These are phyloP conservation scores for Creontiades dilutus DNA, from an alignment of 2,888 invertebrate genomes.

Conservation along the genomic window DNA sequence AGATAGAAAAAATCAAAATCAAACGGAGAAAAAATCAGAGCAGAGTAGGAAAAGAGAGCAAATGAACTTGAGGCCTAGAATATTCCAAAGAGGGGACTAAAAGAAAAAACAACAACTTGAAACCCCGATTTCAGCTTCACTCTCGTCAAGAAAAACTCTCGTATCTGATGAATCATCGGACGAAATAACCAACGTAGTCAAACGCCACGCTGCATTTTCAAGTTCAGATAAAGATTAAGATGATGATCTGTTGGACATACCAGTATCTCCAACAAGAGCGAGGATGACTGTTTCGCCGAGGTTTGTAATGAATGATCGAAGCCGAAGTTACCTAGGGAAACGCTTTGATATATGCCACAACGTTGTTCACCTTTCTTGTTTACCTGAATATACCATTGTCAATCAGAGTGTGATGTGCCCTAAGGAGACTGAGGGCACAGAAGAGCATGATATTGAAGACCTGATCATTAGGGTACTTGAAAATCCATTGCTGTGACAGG, in stretches of 20 bases:
- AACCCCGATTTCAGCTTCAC: background rate
- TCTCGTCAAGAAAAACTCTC: background rate
- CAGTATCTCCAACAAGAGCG: slow-evolving; percentile 24
- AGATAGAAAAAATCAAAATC: background rate
- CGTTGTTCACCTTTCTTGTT: slow-evolving; percentile 18
- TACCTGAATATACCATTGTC: slow-evolving; percentile 25
- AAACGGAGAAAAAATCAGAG: slow-evolving; percentile 22
- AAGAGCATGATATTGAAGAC: background rate
- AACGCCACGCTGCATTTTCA: slow-evolving; percentile 18
- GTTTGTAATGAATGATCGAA: slow-evolving; percentile 20
- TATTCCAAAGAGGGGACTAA: background rate
- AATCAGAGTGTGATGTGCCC: slow-evolving; percentile 6
- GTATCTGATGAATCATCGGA: slow-evolving; percentile 11
- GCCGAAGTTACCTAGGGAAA: slow-evolving; percentile 29
- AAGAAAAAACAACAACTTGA: background rate
- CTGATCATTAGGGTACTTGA: background rate
- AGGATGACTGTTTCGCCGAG: slow-evolving; percentile 26
- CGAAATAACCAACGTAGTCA: background rate
- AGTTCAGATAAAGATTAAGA: background rate
- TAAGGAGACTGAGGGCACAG: slow-evolving; percentile 18
- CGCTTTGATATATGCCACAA: slow-evolving; percentile 44
- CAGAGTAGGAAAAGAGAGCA: slow-evolving; percentile 40
- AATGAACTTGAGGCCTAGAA: slow-evolving; percentile 23
- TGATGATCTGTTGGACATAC: slow-evolving; percentile 12
- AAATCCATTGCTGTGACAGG: background rate